These are phyloP conservation scores for Rhizoglyphus robini DNA, from an alignment of 1,140 invertebrate genomes.

Conservation along the genomic window DNA sequence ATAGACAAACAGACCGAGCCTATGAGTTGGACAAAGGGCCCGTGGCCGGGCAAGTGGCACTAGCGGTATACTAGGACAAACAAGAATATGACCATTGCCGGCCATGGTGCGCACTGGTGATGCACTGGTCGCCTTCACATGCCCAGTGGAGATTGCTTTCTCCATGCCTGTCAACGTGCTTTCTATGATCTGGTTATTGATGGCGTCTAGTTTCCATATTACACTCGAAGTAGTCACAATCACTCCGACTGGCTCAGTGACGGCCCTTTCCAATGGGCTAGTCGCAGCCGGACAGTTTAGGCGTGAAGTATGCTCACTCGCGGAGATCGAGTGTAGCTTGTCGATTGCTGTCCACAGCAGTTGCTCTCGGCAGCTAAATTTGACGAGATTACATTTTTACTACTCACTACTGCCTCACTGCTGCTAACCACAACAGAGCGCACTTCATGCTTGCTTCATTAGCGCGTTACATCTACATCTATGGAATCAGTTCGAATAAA, in stretches of 20 bases:
- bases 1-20: background rate
- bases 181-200: background rate
- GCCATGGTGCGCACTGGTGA: too few species aligned
- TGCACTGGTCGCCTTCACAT: too few species aligned
- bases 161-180: background rate
- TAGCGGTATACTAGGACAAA: too few species aligned
- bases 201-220: background rate
- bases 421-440: background rate
- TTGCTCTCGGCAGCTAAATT: background rate
- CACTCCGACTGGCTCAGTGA: background rate
- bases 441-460: slow-evolving; percentile 4
- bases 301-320: too few species aligned
- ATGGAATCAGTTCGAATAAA: background rate
- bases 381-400: background rate
- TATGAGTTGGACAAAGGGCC: too few species aligned
- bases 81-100: too few species aligned
- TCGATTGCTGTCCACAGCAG: background rate
- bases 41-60: too few species aligned
- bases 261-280: background rate
- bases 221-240: too few species aligned
- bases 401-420: background rate
- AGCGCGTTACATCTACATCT: background rate
- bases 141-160: too few species aligned
- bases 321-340: too few species aligned
- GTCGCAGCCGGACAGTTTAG: too few species aligned